Evolutionary conservation across 2,113 vertebrate species (phyloP).

Genomic region (Calyptomena viridis): DNA sequence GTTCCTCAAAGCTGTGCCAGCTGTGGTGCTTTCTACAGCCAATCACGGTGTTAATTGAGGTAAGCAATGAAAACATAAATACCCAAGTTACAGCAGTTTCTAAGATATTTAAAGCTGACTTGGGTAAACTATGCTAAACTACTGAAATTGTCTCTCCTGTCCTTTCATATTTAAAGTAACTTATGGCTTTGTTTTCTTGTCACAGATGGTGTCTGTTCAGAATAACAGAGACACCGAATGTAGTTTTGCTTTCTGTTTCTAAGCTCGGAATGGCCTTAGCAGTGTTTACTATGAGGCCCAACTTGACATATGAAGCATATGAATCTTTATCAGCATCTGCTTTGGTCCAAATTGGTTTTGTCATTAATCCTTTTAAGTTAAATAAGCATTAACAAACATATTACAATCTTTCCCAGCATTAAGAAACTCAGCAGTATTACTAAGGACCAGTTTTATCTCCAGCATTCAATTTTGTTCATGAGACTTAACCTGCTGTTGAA

Average conservation of each 20-base stretch:
- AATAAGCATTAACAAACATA: neutral
- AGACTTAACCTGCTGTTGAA: neutral
- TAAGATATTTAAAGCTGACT: neutral
- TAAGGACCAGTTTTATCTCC: neutral
- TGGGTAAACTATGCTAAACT: neutral
- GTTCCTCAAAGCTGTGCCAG: conserved; percentile 35
- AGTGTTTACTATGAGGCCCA: neutral
- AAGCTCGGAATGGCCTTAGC: neutral
- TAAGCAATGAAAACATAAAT: conserved; percentile 28
- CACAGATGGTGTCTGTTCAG: neutral
- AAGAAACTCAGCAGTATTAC: neutral
- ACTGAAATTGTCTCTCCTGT: neutral
- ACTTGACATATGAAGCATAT: neutral
- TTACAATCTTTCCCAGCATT: neutral
- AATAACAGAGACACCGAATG: neutral
- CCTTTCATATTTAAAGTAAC: neutral
- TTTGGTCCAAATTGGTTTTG: neutral
- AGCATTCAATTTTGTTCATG: neutral
- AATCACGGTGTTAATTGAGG: neutral
- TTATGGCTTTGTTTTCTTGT: neutral
- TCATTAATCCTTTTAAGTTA: neutral
- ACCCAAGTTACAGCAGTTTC: neutral
- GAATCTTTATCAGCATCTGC: neutral
- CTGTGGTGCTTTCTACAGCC: conserved; percentile 1
- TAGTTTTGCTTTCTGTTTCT: neutral